phyloP scores from a whole-genome alignment of 2,888 invertebrate genomes.

The Drosophila kanekoi region DNA sequence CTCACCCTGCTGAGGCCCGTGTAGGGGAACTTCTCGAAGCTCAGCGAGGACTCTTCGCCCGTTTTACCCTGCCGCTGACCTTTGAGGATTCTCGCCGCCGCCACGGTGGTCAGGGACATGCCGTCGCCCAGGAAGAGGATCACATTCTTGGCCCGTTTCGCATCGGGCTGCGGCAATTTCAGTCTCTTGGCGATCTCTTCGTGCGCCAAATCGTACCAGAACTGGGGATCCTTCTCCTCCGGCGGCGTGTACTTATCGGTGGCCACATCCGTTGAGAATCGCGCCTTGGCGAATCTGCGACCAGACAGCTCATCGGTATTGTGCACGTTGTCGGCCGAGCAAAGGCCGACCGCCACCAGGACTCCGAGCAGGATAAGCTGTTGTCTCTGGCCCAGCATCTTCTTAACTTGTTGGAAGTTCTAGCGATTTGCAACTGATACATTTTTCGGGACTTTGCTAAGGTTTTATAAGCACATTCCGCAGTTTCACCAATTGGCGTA shows the following conservation, averaged over 20 bases:
- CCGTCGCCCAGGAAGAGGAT: constrained; percentile 86
- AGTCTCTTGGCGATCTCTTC: constrained; percentile 55
- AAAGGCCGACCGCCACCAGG: constrained; percentile 9
- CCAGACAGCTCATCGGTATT: constrained; percentile 28
- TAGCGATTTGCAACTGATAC: constrained; percentile 18
- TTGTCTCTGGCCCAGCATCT: constrained; percentile 27
- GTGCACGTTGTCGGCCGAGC: constrained; percentile 11
- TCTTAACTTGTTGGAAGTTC: constrained; percentile 3
- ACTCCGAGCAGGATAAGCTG: constrained; percentile 14
- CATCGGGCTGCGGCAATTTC: constrained; percentile 34
- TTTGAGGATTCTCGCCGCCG: constrained; percentile 88
- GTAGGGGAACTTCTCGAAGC: constrained; percentile 88
- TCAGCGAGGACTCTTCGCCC: constrained; percentile 88
- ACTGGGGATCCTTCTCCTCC: constrained; percentile 62
- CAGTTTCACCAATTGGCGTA: neutral
- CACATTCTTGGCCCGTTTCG: constrained; percentile 68
- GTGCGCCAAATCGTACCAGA: constrained; percentile 64
- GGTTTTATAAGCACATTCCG: constrained; percentile 33
- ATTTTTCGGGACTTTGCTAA: neutral
- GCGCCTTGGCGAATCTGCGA: neutral
- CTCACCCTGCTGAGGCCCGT: constrained; percentile 88
- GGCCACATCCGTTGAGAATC: constrained; percentile 20
- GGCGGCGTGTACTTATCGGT: constrained; percentile 54
- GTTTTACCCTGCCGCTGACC: constrained; percentile 86
- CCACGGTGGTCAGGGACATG: constrained; percentile 89